A percentile compares a stretch with the other conserved stretches of the same genome.
Conservation (phyloP, 1,140 invertebrate species). For the Nymphalis io region DNA sequence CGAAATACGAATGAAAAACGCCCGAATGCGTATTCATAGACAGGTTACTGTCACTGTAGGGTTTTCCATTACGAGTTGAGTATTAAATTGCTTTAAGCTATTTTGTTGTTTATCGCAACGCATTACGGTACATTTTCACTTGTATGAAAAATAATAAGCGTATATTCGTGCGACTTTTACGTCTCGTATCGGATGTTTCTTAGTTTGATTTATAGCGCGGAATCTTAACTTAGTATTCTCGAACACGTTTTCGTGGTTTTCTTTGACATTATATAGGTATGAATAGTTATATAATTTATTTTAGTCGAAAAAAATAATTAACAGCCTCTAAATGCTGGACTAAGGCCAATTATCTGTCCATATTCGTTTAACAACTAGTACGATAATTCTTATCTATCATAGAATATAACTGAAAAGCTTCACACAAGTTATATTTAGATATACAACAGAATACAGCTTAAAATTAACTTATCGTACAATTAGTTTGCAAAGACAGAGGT, state of each 20-base stretch:
- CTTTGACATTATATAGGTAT: slow-evolving; percentile 6
- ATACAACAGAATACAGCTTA: too few relatives aligned
- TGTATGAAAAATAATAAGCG: slow-evolving; percentile 5
- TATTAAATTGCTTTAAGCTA: slow-evolving; percentile 1
- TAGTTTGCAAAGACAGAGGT: too few relatives aligned
- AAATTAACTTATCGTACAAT: too few relatives aligned
- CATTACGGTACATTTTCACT: neutral
- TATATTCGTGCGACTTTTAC: slow-evolving; percentile 9
- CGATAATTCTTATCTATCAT: too few relatives aligned
- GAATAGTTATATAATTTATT: slow-evolving; percentile 1
- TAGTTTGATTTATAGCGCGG: slow-evolving; percentile 28
- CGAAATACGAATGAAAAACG: slow-evolving; percentile 23
- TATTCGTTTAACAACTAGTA: too few relatives aligned
- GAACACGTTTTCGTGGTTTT: slow-evolving; percentile 22
- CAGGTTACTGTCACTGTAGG: slow-evolving; percentile 26
- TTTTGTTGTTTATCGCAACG: neutral
- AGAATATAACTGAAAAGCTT: too few relatives aligned
- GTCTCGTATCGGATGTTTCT: slow-evolving; percentile 18
- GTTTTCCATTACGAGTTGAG: slow-evolving; percentile 2
- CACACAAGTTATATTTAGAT: too few relatives aligned
- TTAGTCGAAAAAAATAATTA: neutral
- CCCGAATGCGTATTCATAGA: neutral
- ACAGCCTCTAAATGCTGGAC: neutral
- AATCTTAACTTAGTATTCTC: slow-evolving; percentile 29
- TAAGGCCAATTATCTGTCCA: too few relatives aligned